A percentile compares a stretch with the other conserved stretches of the same genome.
Evolutionary conservation across 1,140 invertebrate species (phyloP).

Genomic region (Cephus cinctus): DNA sequence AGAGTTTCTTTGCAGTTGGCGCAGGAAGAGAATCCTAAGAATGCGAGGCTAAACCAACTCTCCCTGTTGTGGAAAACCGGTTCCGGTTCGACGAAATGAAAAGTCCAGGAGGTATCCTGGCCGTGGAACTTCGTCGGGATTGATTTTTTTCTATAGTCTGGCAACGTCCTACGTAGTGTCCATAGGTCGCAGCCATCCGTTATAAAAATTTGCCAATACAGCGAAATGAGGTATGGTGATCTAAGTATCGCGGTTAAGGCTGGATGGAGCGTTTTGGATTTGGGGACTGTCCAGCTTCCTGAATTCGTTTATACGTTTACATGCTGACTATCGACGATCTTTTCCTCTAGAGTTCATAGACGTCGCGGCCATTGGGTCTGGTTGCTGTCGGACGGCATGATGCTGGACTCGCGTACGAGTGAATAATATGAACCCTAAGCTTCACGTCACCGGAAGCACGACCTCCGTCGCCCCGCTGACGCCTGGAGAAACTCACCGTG

Average conservation of each 20-base stretch:
- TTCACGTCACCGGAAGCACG: conserved; percentile 63
- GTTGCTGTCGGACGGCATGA: conserved; percentile 47
- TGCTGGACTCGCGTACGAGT: conserved; percentile 64
- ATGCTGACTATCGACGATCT: too few species aligned
- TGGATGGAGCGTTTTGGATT: not conserved
- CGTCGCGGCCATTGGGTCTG: conserved; percentile 55
- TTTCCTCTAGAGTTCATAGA: conserved; percentile 60
- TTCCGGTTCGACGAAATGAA: too few species aligned
- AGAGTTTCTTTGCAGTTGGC: too few species aligned
- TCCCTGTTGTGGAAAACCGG: too few species aligned
- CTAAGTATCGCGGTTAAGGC: not conserved
- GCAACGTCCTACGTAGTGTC: too few species aligned
- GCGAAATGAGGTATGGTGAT: not conserved
- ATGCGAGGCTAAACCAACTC: too few species aligned
- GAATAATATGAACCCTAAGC: conserved; percentile 73
- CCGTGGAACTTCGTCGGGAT: too few species aligned
- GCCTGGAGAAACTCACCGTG: conserved; percentile 68
- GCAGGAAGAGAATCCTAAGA: too few species aligned
- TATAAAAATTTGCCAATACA: not conserved
- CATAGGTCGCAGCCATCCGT: too few species aligned
- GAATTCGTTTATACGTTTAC: not conserved
- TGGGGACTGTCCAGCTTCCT: not conserved
- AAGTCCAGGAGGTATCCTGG: too few species aligned
- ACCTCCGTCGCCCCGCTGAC: conserved; percentile 60
- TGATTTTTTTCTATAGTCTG: too few species aligned